A percentile compares a stretch with the other conserved stretches of the same genome.
Conservation (phyloP, 1,140 invertebrate genomes). For the Radopholus similis region DNA sequence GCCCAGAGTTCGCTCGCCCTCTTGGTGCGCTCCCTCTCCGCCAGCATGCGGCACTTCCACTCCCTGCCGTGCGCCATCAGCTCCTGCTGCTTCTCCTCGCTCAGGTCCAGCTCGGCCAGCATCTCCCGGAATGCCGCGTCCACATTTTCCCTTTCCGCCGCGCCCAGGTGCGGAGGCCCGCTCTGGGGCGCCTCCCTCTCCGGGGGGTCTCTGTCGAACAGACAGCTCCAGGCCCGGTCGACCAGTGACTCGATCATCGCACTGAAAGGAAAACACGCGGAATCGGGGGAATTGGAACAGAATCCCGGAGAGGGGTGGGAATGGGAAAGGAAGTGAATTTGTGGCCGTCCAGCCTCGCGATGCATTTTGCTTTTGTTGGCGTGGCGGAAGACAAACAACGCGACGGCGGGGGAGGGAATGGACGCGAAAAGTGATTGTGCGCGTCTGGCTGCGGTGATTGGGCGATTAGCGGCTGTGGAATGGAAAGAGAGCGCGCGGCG, state of each 20-base stretch:
- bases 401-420: not conserved
- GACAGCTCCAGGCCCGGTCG: constrained; percentile 38
- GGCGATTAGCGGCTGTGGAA: not conserved
- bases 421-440: not conserved
- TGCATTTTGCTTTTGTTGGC: not conserved
- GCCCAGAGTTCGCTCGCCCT: not conserved
- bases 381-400: not conserved
- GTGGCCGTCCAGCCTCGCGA: not conserved
- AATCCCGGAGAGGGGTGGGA: not conserved
- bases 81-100: constrained; percentile 36
- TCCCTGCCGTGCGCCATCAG: constrained; percentile 39
- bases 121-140: constrained; percentile 7
- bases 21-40: constrained; percentile 10
- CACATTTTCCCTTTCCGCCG: not conserved
- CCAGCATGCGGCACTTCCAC: constrained; percentile 45
- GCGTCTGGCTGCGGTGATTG: not conserved
- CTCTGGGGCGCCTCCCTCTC: not conserved
- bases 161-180: not conserved
- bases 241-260: constrained; percentile 30
- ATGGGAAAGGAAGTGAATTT: not conserved
- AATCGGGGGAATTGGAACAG: not conserved
- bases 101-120: constrained; percentile 45
- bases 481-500: not conserved
- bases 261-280: not conserved
- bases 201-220: constrained; percentile 3